Evolutionary conservation across 2,888 invertebrate genomes (phyloP), one percentile per base, ranked within the genome.

Genomic region (Trachelus iudaicus): DNA sequence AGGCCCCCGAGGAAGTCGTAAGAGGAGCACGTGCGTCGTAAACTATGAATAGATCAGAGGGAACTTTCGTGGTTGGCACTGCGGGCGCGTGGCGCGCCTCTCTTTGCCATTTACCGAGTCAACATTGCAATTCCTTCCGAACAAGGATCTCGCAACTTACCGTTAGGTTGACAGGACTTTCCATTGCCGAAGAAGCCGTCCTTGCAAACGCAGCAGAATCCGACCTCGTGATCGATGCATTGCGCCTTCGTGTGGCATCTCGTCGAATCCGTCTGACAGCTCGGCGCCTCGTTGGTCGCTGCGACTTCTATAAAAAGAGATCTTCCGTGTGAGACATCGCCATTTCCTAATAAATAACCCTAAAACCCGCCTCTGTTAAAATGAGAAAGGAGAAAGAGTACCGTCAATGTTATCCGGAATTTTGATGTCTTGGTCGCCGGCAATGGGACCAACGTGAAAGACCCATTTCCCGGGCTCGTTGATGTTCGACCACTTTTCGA

Each of bases 121-220:
- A 56, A 56, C 56, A 9, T 56, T 23, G 56, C 56, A 23, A 56
- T 56, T 56, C 9, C 56, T 56, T 23, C 23, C 23, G 56, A 56
- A 56, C 23, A 56, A 23, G 56, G 56, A 0, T 56, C 2, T 23
- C 56, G 23, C 56, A 23, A 74, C 83, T 87, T 89, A 93, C 96
- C 95, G 89, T 95, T 94, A 90, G 95, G 95, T 79, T 99, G 94
- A 89, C 99, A 99, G 76, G 95, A 95, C 89, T 95, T 95, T 77
- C 99, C 99, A 90, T 99, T 99, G 81, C 99, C 99, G 89, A 97
- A 98, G 92, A 93, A 97, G 11, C 96, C 96, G n/a, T 94, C 92
- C 69, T 94, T 93, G 90, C 99, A 99, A 81, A 94, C 93, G 90
- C 99, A 99, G 89, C 99, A 99, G 90, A 96, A 98, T 12, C 98